Percentiles rank a stretch among this genome's conserved stretches.
Evolutionary conservation across 2,797 vertebrate species (phyloP).

Genomic region (Tauraco hartlaubi): DNA sequence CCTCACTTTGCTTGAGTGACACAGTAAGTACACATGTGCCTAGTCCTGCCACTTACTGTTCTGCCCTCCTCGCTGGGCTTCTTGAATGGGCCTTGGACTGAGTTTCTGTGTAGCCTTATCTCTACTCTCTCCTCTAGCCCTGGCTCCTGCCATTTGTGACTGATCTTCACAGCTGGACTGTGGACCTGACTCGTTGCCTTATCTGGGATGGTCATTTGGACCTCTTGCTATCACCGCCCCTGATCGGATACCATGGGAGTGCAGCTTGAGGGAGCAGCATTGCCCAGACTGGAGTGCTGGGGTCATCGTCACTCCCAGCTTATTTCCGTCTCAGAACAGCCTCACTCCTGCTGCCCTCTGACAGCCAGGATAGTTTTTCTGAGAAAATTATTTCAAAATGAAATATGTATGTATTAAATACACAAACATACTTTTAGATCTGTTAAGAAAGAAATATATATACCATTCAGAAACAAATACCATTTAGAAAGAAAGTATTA

Average conservation of each 20-base stretch:
- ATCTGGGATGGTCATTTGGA: neutral
- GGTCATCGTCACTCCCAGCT: rapidly evolving
- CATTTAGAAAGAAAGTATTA: neutral
- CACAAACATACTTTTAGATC: neutral
- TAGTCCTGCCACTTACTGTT: neutral
- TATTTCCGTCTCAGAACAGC: neutral
- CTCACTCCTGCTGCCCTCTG: neutral
- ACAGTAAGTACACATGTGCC: neutral
- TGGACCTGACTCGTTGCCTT: neutral
- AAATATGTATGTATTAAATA: neutral
- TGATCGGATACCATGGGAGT: neutral
- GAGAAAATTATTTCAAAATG: neutral
- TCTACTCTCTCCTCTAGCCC: neutral
- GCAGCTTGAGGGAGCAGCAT: neutral
- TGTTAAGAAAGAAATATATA: neutral
- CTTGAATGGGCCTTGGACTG: neutral
- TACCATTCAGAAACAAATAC: neutral
- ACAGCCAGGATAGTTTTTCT: neutral
- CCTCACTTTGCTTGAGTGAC: neutral
- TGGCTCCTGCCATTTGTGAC: neutral
- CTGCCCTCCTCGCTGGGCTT: neutral
- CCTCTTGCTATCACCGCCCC: neutral
- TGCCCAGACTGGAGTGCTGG: neutral
- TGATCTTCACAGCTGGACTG: neutral
- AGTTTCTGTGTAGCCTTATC: neutral